A percentile compares a stretch with the other conserved stretches of the same genome.
Evolutionary conservation across 2,888 invertebrate genomes (phyloP).

Genomic region (Callyntrura guangdongensis): DNA sequence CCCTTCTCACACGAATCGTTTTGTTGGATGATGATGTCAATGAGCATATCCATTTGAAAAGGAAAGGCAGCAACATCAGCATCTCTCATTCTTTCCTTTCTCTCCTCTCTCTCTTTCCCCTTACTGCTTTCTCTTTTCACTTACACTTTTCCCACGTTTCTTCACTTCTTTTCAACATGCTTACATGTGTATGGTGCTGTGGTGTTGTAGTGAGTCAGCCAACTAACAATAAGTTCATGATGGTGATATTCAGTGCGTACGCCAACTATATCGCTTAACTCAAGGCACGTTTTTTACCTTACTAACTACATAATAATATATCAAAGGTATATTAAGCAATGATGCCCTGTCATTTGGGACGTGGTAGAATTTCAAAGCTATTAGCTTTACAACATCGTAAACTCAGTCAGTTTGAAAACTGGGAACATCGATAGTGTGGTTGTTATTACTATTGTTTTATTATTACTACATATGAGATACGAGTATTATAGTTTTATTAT

Average conservation of each 20-base stretch:
- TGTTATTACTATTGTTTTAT: constrained; percentile 39
- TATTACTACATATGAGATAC: too few species aligned
- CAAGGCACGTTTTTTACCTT: constrained; percentile 12
- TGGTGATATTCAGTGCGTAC: constrained; percentile 35
- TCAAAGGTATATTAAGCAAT: constrained; percentile 44
- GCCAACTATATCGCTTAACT: background rate
- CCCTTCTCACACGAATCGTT: constrained; percentile 67
- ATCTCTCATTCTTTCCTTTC: constrained; percentile 10
- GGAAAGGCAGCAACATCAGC: constrained; percentile 65
- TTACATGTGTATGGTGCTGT: background rate
- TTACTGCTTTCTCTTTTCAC: constrained; percentile 17
- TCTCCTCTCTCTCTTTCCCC: constrained; percentile 2
- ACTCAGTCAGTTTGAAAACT: constrained; percentile 13
- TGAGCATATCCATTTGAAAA: constrained; percentile 61
- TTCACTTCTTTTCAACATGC: background rate
- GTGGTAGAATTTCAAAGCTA: constrained; percentile 58
- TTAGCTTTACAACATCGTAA: constrained; percentile 35
- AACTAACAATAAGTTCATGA: constrained; percentile 5
- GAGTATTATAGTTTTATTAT: background rate
- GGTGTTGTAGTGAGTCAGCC: background rate
- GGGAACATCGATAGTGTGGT: constrained; percentile 17
- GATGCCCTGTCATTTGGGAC: constrained; percentile 35
- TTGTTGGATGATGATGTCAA: constrained; percentile 70
- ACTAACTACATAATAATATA: constrained; percentile 29
- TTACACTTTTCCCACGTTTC: constrained; percentile 71